These are phyloP conservation scores for Drosophila anceps DNA, from an alignment of 2,888 invertebrate species.

Conservation along the genomic window DNA sequence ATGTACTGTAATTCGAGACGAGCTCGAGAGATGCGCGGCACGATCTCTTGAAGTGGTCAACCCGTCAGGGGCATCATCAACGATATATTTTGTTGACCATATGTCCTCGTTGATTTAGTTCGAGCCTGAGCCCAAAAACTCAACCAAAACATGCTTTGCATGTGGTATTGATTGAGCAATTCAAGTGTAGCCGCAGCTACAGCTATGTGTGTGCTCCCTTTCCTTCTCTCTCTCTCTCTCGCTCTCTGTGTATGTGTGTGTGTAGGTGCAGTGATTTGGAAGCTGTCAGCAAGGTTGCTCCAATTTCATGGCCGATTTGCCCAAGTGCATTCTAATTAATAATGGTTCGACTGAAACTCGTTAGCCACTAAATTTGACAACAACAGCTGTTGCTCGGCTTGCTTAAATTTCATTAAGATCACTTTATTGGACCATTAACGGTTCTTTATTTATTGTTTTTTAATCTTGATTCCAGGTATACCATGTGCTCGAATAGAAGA, in stretches of 20 bases:
- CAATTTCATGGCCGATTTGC: constrained; percentile 77
- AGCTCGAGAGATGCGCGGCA: constrained; percentile 38
- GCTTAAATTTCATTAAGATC: constrained; percentile 41
- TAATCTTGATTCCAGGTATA: constrained; percentile 41
- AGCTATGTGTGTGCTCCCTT: not conserved
- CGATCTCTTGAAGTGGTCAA: constrained; percentile 73
- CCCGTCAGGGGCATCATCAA: constrained; percentile 44
- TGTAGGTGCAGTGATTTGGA: constrained; percentile 56
- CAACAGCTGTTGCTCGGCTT: constrained; percentile 61
- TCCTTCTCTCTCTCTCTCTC: not conserved
- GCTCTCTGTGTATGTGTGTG: not conserved
- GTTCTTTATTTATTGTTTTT: constrained; percentile 9
- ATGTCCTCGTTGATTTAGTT: constrained; percentile 65
- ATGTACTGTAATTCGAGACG: constrained; percentile 63
- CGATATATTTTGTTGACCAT: constrained; percentile 52
- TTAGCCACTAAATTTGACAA: constrained; percentile 60
- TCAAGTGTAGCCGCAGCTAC: constrained; percentile 48
- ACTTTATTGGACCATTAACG: constrained; percentile 48
- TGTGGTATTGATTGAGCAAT: constrained; percentile 77
- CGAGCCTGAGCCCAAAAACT: constrained; percentile 49
- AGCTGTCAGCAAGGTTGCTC: constrained; percentile 76
- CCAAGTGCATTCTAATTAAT: constrained; percentile 72
- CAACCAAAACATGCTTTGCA: constrained; percentile 58
- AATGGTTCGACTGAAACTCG: constrained; percentile 45
- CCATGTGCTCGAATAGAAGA: constrained; percentile 2